These are phyloP conservation scores for Eupeodes corollae DNA, from an alignment of 1,140 invertebrate species.

Conservation along the genomic window DNA sequence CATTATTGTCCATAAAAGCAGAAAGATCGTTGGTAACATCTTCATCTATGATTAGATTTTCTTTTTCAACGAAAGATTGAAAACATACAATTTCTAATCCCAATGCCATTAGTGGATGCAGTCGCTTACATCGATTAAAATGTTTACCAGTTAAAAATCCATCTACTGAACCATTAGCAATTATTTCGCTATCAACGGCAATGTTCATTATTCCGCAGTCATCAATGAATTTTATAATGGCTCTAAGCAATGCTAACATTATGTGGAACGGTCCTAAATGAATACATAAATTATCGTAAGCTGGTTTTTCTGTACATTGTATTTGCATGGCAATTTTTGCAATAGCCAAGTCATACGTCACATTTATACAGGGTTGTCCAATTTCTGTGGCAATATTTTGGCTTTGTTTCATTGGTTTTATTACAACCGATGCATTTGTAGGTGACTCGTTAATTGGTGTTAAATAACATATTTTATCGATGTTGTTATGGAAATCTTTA, in stretches of 20 bases:
- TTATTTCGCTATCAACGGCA: slow-evolving; percentile 32
- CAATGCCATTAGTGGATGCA: slow-evolving; percentile 37
- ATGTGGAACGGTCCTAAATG: slow-evolving; percentile 40
- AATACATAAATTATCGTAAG: slow-evolving; percentile 38
- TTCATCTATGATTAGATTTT: too few species aligned
- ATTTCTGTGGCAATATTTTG: not conserved
- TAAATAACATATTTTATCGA: too few species aligned
- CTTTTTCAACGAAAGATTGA: too few species aligned
- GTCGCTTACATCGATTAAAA: slow-evolving; percentile 39
- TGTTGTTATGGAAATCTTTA: too few species aligned
- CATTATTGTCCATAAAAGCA: too few species aligned
- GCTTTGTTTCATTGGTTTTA: too few species aligned
- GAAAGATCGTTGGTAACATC: too few species aligned
- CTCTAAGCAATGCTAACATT: slow-evolving; percentile 40
- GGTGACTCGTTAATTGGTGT: too few species aligned
- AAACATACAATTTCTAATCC: slow-evolving; percentile 38
- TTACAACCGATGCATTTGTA: too few species aligned
- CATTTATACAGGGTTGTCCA: slow-evolving; percentile 16
- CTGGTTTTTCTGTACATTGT: slow-evolving; percentile 24
- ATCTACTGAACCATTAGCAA: slow-evolving; percentile 38
- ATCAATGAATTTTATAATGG: slow-evolving; percentile 38
- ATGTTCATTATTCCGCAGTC: slow-evolving; percentile 37
- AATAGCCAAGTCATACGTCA: slow-evolving; percentile 36
- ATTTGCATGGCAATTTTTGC: slow-evolving; percentile 35
- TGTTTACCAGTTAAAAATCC: slow-evolving; percentile 38